phyloP scores from a whole-genome alignment of 2,888 invertebrate species.

The Pinctada fucata region DNA sequence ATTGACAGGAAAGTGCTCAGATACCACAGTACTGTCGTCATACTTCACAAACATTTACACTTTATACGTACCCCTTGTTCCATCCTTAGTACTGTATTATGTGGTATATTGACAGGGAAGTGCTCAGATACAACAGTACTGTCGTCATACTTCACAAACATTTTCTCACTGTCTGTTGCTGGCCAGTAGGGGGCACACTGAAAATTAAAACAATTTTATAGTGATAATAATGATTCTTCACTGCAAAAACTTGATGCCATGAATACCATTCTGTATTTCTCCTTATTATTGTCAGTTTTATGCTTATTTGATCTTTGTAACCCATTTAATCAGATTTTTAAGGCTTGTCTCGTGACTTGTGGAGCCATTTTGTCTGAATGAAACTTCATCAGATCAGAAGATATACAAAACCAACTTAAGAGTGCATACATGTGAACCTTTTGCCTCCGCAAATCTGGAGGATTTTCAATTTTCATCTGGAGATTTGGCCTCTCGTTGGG shows the following conservation, averaged over 20 bases:
- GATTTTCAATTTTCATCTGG: too few relatives aligned
- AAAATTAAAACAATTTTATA: slow-evolving; percentile 25
- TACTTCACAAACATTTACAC: slow-evolving; percentile 89
- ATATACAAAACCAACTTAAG: too few relatives aligned
- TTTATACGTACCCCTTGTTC: slow-evolving; percentile 87
- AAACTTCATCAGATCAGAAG: too few relatives aligned
- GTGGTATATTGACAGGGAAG: slow-evolving; percentile 84
- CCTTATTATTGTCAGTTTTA: not conserved
- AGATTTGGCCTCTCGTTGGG: too few relatives aligned
- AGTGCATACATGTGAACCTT: too few relatives aligned
- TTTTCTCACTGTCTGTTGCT: slow-evolving; percentile 87
- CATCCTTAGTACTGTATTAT: slow-evolving; percentile 88
- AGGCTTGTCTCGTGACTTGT: too few relatives aligned
- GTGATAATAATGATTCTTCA: too few relatives aligned
- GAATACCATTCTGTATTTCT: too few relatives aligned
- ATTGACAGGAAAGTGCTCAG: slow-evolving; percentile 87
- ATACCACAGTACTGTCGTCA: slow-evolving; percentile 84
- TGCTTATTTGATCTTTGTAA: not conserved
- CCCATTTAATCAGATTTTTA: too few relatives aligned
- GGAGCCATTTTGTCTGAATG: too few relatives aligned
- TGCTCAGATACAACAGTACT: slow-evolving; percentile 86
- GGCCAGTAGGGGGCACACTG: slow-evolving; percentile 87
- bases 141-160: slow-evolving; percentile 88
- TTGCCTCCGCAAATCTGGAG: too few relatives aligned
- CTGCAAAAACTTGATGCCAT: too few relatives aligned